A percentile compares a stretch with the other conserved stretches of the same genome.
These are phyloP conservation scores for Metopolophium dirhodum DNA, from an alignment of 1,140 invertebrate species.

Conservation along the genomic window DNA sequence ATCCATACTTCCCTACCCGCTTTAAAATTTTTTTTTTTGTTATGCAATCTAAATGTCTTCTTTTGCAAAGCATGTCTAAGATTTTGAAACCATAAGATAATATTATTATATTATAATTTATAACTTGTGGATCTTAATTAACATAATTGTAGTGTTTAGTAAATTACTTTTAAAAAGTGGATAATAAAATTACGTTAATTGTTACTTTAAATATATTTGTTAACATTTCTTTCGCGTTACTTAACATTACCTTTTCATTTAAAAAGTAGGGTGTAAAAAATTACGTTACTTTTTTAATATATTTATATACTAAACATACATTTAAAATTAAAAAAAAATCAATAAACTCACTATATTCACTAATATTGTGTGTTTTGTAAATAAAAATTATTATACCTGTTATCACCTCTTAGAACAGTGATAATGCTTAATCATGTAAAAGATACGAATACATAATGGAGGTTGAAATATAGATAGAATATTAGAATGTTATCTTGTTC, in stretches of 20 bases:
- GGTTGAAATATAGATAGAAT: too few relatives aligned
- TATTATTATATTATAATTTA: conserved; percentile 8
- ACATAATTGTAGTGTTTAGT: neutral
- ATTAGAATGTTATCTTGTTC: too few relatives aligned
- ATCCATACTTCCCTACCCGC: neutral
- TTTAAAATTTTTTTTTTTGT: neutral
- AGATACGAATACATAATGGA: too few relatives aligned
- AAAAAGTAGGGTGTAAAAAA: neutral
- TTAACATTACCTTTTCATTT: neutral
- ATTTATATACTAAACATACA: neutral
- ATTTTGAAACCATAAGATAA: neutral
- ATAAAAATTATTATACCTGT: too few relatives aligned
- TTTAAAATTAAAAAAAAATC: too few relatives aligned
- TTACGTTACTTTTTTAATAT: neutral
- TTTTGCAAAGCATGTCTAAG: neutral
- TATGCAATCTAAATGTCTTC: neutral
- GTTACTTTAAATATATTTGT: conserved; percentile 11
- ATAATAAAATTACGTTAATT: neutral
- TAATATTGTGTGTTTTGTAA: too few relatives aligned
- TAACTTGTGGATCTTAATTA: neutral
- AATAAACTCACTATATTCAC: too few relatives aligned
- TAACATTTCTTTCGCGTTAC: neutral
- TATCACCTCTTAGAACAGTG: too few relatives aligned
- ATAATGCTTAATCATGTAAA: too few relatives aligned
- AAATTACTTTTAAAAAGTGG: conserved; percentile 8